Evolutionary conservation across 2,888 invertebrate species (phyloP).

Genomic region (Diaperis boleti): DNA sequence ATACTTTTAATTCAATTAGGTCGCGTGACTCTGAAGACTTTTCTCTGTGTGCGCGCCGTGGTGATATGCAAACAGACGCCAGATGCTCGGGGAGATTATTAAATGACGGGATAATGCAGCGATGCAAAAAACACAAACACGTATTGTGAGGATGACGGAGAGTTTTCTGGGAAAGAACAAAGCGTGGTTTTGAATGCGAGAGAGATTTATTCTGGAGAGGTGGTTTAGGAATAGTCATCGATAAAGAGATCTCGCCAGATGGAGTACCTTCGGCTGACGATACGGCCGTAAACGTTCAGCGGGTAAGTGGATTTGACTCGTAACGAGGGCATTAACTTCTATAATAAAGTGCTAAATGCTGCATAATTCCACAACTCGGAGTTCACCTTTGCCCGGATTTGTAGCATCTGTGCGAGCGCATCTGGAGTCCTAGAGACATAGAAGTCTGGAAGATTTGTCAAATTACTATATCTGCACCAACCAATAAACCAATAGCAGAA

Average conservation of each 20-base stretch:
- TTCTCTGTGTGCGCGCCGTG: slow-evolving; percentile 1
- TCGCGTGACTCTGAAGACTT: neutral
- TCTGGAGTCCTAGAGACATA: too few relatives aligned
- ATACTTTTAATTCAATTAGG: neutral
- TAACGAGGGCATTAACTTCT: neutral
- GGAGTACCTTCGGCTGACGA: neutral
- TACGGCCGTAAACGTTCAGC: neutral
- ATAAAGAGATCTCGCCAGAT: neutral
- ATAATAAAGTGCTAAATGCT: slow-evolving; percentile 3
- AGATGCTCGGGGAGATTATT: slow-evolving; percentile 21
- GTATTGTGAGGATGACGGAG: slow-evolving; percentile 1
- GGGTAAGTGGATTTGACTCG: slow-evolving; percentile 1
- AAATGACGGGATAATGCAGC: slow-evolving; percentile 25
- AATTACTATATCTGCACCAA: too few relatives aligned
- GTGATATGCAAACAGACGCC: slow-evolving; percentile 9
- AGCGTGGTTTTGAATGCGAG: neutral
- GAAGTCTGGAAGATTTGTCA: too few relatives aligned
- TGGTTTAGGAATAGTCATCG: neutral
- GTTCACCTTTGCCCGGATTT: neutral
- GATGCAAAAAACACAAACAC: slow-evolving; percentile 17
- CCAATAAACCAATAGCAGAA: too few relatives aligned
- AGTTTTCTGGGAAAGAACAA: neutral
- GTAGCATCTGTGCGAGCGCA: neutral
- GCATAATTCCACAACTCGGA: neutral
- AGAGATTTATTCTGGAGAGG: neutral